Conservation (phyloP, 2,888 invertebrate species). For the Altica lythri region DNA sequence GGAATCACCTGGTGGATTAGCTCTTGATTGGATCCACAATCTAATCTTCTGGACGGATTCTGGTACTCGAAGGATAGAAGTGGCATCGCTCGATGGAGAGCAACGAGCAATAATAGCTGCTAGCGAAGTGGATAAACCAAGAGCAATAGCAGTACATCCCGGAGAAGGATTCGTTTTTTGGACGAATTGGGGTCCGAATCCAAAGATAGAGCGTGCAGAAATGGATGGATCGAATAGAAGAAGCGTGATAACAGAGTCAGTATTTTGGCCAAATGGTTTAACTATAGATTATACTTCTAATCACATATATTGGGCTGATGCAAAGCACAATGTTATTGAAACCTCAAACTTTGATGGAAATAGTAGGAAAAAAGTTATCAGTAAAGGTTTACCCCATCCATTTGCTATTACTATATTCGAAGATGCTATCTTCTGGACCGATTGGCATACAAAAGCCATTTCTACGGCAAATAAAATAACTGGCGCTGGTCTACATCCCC, state of each 20-base stretch:
- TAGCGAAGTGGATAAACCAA: conserved; percentile 80
- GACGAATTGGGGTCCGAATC: conserved; percentile 90
- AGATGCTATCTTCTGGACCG: conserved; percentile 92
- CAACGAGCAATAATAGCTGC: conserved; percentile 76
- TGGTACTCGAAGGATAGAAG: conserved; percentile 80
- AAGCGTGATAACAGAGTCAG: conserved; percentile 75
- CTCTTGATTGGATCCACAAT: conserved; percentile 86
- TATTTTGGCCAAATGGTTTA: conserved; percentile 88
- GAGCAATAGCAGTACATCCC: conserved; percentile 84
- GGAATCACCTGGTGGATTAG: conserved; percentile 82
- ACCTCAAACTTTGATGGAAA: conserved; percentile 77
- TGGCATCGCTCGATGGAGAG: conserved; percentile 74
- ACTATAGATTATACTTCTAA: conserved; percentile 82
- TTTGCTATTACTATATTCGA: conserved; percentile 90
- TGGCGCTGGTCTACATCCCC: conserved; percentile 76
- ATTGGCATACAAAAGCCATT: conserved; percentile 91
- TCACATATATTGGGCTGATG: conserved; percentile 86
- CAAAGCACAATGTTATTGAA: conserved; percentile 86
- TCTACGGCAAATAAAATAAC: conserved; percentile 83
- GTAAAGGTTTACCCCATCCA: conserved; percentile 88
- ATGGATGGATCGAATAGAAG: conserved; percentile 81
- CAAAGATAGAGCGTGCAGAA: conserved; percentile 80
- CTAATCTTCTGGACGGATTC: conserved; percentile 88
- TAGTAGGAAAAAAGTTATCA: conserved; percentile 69
- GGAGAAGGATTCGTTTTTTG: conserved; percentile 80